Evolutionary conservation across 2,888 invertebrate species (phyloP).

Genomic region (Leptura quadrifasciata): DNA sequence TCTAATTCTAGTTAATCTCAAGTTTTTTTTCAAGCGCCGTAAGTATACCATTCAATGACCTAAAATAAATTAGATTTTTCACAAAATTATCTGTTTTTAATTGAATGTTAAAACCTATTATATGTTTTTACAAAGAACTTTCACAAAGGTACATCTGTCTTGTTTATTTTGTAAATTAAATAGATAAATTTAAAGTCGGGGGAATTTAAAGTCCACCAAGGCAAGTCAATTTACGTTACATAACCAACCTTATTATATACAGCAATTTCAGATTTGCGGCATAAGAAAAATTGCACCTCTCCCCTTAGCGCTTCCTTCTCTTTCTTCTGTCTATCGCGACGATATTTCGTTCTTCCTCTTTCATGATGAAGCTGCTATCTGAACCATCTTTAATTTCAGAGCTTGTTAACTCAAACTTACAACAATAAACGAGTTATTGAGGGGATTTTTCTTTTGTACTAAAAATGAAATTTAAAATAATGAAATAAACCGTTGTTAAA

Average conservation of each 20-base stretch:
- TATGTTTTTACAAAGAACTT: slow-evolving; percentile 15
- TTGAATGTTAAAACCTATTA: slow-evolving; percentile 25
- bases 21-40: background rate
- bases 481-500: slow-evolving; percentile 49
- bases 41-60: background rate
- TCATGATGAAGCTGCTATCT: slow-evolving; percentile 78
- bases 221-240: slow-evolving; percentile 67
- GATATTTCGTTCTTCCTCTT: slow-evolving; percentile 71
- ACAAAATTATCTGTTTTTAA: background rate
- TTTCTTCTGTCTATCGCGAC: slow-evolving; percentile 63
- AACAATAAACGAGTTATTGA: slow-evolving; percentile 65
- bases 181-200: slow-evolving; percentile 49
- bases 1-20: too few relatives aligned
- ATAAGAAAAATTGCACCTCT: slow-evolving; percentile 70
- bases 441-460: slow-evolving; percentile 60
- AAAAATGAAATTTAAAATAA: slow-evolving; percentile 56
- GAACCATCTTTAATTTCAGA: slow-evolving; percentile 79
- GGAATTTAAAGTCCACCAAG: slow-evolving; percentile 48
- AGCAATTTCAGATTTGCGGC: slow-evolving; percentile 71
- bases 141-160: slow-evolving; percentile 35
- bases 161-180: slow-evolving; percentile 44
- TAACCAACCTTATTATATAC: slow-evolving; percentile 70
- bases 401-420: slow-evolving; percentile 70
- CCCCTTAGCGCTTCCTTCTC: slow-evolving; percentile 63
- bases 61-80: slow-evolving; percentile 8